Evolutionary conservation across 2,888 invertebrate genomes (phyloP), one percentile per base, ranked within the genome.

Genomic region (Metalampra italica): DNA sequence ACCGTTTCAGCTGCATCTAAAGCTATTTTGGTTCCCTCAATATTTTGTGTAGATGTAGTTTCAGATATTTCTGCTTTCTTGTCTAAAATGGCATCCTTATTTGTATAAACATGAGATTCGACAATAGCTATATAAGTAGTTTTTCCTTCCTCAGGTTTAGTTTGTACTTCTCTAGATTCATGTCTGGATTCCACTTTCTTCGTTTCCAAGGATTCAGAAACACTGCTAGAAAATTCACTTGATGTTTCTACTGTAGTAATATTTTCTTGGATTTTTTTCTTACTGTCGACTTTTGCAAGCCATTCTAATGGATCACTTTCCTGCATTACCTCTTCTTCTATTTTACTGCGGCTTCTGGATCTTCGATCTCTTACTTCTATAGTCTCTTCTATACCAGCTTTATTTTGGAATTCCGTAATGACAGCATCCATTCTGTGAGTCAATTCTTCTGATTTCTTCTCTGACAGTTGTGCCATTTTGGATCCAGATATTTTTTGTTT

Each of bases 71-170:
- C 62, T 2, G 63, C 47, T 7, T 65, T 51, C 48, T 76, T 76
- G 57, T 81, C 75, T 42, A 84, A 72, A 43, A 89, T 81, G 1
- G 79, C 76, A 43, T 87, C 78, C 61, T 76, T 75, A 39, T 88
- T 87, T 3, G 88, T 86, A 22, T 82, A 88, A 7, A 83, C 80
- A 48, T 89, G 89, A 4, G 89, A 70, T 56, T 89, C 84, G n/a
- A 88, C 87, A 34, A 82, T 74, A 1, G 87, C 88, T 39, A 84
- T 54, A 41, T 88, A 89, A 45, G 69, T 84, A 50, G 75, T 77
- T n/a, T 69, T 74, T 3, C 66, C 75, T 7, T 72, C 57, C 48
- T 66, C 66, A 1, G 59, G 48, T 50, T 57, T 66, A 5, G 60
- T 53, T 51, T 52, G 57, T 5, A 53, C 46, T 37, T 65, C 57